These are phyloP conservation scores for Pempheris klunzingeri DNA, from an alignment of 2,797 vertebrate genomes.

Conservation along the genomic window DNA sequence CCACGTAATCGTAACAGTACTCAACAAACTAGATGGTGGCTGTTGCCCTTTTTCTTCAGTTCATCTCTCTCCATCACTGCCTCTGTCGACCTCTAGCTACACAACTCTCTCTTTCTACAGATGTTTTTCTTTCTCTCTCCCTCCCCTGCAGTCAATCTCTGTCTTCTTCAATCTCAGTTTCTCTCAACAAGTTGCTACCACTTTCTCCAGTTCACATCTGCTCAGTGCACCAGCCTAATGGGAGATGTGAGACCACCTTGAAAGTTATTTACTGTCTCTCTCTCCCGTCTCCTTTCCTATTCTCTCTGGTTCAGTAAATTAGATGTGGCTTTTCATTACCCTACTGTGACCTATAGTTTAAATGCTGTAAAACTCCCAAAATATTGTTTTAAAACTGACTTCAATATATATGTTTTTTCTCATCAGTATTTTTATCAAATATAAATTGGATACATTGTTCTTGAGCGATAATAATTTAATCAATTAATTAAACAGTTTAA, in stretches of 20 bases:
- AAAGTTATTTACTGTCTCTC: neutral
- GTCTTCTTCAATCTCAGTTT: neutral
- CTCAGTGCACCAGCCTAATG: neutral
- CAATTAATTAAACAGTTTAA: neutral
- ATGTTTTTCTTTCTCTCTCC: slow-evolving; percentile 37
- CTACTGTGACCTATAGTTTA: neutral
- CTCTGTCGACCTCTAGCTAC: slow-evolving; percentile 11
- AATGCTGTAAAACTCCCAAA: too few species aligned
- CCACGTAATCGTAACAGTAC: too few species aligned
- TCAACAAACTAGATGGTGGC: neutral
- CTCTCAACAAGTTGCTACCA: slow-evolving; percentile 17
- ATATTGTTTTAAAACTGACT: neutral
- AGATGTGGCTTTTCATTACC: neutral
- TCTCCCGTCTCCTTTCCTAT: neutral
- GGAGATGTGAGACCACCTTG: neutral
- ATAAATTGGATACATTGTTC: neutral
- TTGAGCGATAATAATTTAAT: neutral
- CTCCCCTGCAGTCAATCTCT: neutral
- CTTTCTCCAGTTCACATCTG: neutral
- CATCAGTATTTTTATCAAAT: slow-evolving; percentile 7
- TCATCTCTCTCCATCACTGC: slow-evolving; percentile 16
- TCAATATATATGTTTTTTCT: too few species aligned
- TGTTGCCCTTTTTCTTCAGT: neutral
- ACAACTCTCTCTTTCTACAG: slow-evolving; percentile 26
- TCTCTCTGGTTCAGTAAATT: neutral